Percentiles rank a stretch among this genome's conserved stretches.
phyloP scores from a whole-genome alignment of 1,140 invertebrate genomes.

The Ruditapes philippinarum region DNA sequence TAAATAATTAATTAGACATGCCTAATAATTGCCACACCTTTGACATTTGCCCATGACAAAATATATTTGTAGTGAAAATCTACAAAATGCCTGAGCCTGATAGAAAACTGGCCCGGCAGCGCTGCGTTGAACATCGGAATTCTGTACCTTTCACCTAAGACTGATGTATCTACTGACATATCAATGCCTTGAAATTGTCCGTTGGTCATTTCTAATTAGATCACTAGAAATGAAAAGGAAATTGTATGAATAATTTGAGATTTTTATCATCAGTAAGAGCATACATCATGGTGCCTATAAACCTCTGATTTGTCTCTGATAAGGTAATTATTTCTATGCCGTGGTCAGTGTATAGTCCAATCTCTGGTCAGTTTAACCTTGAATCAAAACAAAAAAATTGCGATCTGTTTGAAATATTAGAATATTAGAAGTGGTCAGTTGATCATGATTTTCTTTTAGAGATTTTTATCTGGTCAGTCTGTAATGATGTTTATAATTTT shows the following conservation, averaged over 20 bases:
- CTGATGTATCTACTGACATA: not conserved
- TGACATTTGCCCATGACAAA: too few species aligned
- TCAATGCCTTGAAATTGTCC: conserved; percentile 11
- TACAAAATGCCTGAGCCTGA: not conserved
- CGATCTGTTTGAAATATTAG: not conserved
- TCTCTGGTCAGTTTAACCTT: conserved; percentile 37
- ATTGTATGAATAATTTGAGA: conserved; percentile 58
- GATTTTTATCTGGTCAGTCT: conserved; percentile 5
- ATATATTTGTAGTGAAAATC: not conserved
- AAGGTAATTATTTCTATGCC: not conserved
- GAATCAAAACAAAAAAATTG: too few species aligned
- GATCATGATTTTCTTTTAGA: not conserved
- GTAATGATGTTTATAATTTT: conserved; percentile 12
- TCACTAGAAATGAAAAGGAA: conserved; percentile 19
- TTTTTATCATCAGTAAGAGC: conserved; percentile 6
- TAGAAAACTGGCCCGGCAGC: not conserved
- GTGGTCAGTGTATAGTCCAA: not conserved
- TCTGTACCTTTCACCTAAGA: not conserved
- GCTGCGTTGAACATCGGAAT: not conserved
- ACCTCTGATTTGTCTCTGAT: not conserved
- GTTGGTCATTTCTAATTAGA: conserved; percentile 62
- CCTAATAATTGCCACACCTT: too few species aligned
- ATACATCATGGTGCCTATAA: conserved; percentile 22
- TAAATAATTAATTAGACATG: too few species aligned
- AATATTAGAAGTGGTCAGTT: conserved; percentile 21